These are phyloP conservation scores for Omphaloscelis lunosa DNA, from an alignment of 2,888 invertebrate genomes.

Conservation along the genomic window DNA sequence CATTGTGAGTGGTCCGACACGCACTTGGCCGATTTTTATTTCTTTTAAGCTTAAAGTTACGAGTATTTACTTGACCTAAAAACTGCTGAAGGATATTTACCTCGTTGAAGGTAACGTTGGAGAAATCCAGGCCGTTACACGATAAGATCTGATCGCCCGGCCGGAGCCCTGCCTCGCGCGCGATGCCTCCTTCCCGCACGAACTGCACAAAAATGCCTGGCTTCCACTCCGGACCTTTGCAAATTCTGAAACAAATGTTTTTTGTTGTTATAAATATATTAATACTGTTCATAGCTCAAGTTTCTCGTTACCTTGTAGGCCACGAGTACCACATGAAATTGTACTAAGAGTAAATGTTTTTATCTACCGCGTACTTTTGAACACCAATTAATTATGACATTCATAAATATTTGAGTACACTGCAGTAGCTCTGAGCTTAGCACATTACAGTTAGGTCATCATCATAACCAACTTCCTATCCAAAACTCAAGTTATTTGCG, in stretches of 20 bases:
- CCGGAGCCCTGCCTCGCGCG: constrained; percentile 96
- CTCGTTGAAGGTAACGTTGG: constrained; percentile 95
- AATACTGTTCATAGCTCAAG: background rate
- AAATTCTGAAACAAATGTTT: constrained; percentile 90
- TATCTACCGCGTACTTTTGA: background rate
- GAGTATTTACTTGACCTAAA: constrained; percentile 22
- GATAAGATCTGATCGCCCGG: constrained; percentile 97
- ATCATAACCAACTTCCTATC: background rate
- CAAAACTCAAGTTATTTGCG: background rate
- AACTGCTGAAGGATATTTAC: constrained; percentile 79
- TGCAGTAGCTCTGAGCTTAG: background rate
- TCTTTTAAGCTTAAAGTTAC: background rate
- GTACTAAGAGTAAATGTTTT: background rate
- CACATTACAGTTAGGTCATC: background rate
- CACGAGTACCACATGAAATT: background rate
- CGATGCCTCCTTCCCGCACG: constrained; percentile 96
- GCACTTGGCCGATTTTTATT: background rate
- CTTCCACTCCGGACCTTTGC: constrained; percentile 96
- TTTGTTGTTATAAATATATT: background rate
- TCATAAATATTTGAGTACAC: background rate
- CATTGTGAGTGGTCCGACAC: no score
- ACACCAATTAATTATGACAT: background rate
- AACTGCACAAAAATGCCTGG: constrained; percentile 97
- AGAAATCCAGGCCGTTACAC: constrained; percentile 95
- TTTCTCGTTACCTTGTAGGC: constrained; percentile 4